Base-by-base conservation (phyloP, 2,797 vertebrate genomes). In the Schizothorax lantsangensis region DNA sequence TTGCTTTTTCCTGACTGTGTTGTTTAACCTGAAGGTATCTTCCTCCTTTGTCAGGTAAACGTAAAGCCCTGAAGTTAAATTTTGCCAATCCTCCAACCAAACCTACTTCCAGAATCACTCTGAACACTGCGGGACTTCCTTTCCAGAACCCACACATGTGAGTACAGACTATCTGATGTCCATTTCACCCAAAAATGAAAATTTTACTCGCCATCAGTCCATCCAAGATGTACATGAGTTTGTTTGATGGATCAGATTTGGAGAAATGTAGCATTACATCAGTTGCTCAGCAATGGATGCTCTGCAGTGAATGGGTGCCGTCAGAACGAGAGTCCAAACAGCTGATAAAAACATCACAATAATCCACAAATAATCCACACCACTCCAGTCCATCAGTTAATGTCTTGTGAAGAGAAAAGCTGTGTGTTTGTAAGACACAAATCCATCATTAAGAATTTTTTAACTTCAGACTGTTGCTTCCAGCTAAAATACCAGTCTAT, bases 31-130 rank as follows among this genome's bases (percentile, higher is more conserved):
- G 0, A 0, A 30, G 6, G 17, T 83, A 84, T 87, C 2, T 83
- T 26, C 69, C 92, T 90, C 91, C 92, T 93, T 79, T 90, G 84
- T 91, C 94, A 99, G 98, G 97, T 96, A 99, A 99, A 97, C 97
- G 98, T 91, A 99, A 99, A 98, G 98, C 98, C 89, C 95, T 99
- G 96, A 99, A 99, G 96, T 95, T 99, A 95, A 98, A 98, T 95
- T 99, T 99, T 93, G 98, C 98, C 95, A 99, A 98, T 93, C 98
- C 98, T 79, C 96, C 97, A 82, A 97, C 98, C 94, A 99, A 99
- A 96, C 96, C 98, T 84, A 95, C 96, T 83, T 95, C 98, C 88
- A 96, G 97, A 92, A 97, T 99, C 95, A 97, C 97, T 81, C 95
- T 99, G 93, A 97, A 98, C 93, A 96, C 98, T 84, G 96, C 97